Evolutionary conservation across 2,888 invertebrate genomes (phyloP).

Genomic region (Helicoverpa assulta): DNA sequence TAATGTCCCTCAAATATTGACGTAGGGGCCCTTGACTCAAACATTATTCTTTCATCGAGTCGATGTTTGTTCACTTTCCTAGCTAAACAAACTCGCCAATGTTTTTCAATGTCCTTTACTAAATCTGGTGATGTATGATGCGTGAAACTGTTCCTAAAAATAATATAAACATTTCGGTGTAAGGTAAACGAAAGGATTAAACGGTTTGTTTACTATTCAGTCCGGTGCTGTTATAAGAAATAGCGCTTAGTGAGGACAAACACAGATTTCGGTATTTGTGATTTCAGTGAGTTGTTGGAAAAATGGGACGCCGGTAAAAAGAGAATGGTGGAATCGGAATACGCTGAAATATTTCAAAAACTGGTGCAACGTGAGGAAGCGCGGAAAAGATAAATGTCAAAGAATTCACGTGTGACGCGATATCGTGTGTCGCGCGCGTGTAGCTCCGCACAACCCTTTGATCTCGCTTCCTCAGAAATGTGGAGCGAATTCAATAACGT

Average conservation of each 20-base stretch:
- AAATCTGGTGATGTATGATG: conserved; percentile 37
- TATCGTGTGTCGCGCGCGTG: conserved; percentile 38
- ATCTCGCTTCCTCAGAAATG: conserved; percentile 43
- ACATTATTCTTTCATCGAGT: conserved; percentile 61
- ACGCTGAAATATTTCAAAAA: conserved; percentile 32
- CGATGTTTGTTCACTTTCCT: conserved; percentile 57
- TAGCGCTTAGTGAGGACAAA: not conserved
- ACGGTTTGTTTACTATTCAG: conserved; percentile 4
- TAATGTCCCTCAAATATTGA: conserved; percentile 59
- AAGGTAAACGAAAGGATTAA: conserved; percentile 11
- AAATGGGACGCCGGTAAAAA: not conserved
- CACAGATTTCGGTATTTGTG: not conserved
- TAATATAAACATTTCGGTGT: conserved; percentile 4
- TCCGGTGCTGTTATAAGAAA: not conserved
- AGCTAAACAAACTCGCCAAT: conserved; percentile 46
- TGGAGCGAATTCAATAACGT: conserved; percentile 33
- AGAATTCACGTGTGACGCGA: conserved; percentile 37
- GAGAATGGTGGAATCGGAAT: not conserved
- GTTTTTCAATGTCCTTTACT: conserved; percentile 43
- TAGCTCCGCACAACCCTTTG: conserved; percentile 34
- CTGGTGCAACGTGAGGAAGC: conserved; percentile 6
- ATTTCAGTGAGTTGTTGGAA: not conserved
- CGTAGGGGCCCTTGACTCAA: conserved; percentile 50
- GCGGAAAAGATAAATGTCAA: conserved; percentile 52
- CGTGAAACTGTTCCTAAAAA: conserved; percentile 38